phyloP scores from a whole-genome alignment of 1,140 invertebrate genomes.

The Aphelinus atriplicis region DNA sequence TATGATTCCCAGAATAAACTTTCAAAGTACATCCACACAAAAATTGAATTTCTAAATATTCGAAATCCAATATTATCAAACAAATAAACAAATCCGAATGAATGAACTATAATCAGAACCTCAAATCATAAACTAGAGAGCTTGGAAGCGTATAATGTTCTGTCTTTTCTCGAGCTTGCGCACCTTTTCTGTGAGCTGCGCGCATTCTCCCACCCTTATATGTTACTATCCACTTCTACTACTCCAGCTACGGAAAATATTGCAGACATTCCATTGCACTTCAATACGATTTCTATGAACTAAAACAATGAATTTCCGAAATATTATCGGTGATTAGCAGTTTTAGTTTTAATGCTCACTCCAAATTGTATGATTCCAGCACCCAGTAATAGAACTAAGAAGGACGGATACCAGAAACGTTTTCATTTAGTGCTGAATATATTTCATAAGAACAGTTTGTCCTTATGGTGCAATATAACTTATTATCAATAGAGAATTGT shows the following conservation, averaged over 20 bases:
- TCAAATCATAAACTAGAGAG: neutral
- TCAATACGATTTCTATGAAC: too few species aligned
- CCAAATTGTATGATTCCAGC: too few species aligned
- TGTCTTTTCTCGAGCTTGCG: conserved; percentile 1
- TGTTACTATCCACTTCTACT: neutral
- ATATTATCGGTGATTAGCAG: too few species aligned
- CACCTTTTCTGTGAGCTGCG: conserved; percentile 10
- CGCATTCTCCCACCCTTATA: conserved; percentile 16
- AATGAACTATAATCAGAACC: neutral
- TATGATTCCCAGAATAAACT: neutral
- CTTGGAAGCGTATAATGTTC: neutral
- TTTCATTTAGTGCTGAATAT: too few species aligned
- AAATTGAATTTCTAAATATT: neutral
- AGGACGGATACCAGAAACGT: too few species aligned
- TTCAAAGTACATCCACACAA: neutral
- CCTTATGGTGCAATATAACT: too few species aligned
- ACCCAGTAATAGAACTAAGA: too few species aligned
- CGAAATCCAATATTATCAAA: neutral
- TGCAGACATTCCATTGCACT: too few species aligned
- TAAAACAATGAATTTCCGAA: too few species aligned
- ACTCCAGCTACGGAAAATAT: neutral
- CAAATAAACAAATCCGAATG: neutral
- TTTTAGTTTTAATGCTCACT: too few species aligned
- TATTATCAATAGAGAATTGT: too few species aligned
- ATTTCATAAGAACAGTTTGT: too few species aligned